Conservation (phyloP, 2,888 invertebrate species). For the Sisyra terminalis region DNA sequence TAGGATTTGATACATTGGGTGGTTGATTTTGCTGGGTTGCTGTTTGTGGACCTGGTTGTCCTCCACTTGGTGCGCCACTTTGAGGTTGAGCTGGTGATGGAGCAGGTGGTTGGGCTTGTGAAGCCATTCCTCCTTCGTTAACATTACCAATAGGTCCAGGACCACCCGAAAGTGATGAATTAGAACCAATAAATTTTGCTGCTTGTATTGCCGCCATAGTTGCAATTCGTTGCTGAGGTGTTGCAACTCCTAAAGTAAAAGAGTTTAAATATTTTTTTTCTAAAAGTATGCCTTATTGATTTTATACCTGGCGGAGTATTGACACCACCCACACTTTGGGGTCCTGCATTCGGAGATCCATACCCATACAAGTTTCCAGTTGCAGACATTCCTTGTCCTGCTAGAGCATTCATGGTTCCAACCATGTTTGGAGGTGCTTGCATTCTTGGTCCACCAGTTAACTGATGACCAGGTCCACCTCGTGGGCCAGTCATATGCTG, state of each 20-base stretch:
- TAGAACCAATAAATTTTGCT: slow-evolving; percentile 31
- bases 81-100: slow-evolving; percentile 64
- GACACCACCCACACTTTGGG: slow-evolving; percentile 23
- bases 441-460: slow-evolving; percentile 41
- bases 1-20: slow-evolving; percentile 22
- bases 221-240: slow-evolving; percentile 33
- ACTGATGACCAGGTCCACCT: slow-evolving; percentile 27
- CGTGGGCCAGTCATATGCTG: slow-evolving; percentile 27
- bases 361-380: slow-evolving; percentile 33
- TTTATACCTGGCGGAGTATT: slow-evolving; percentile 12
- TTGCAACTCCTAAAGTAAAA: slow-evolving; percentile 32
- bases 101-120: slow-evolving; percentile 59
- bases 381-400: slow-evolving; percentile 14
- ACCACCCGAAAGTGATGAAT: slow-evolving; percentile 21
- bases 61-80: slow-evolving; percentile 48
- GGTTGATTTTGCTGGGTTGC: slow-evolving; percentile 33
- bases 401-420: slow-evolving; percentile 5
- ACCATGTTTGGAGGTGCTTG: slow-evolving; percentile 37
- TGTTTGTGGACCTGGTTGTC: slow-evolving; percentile 38
- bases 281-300: too few relatives aligned
- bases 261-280: too few relatives aligned
- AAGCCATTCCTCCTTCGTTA: slow-evolving; percentile 48
- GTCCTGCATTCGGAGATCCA: slow-evolving; percentile 34
- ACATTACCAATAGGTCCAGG: slow-evolving; percentile 26
- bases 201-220: slow-evolving; percentile 15